Conservation (phyloP, 64 coral and sea anemone species). For the Montipora capricornis region DNA sequence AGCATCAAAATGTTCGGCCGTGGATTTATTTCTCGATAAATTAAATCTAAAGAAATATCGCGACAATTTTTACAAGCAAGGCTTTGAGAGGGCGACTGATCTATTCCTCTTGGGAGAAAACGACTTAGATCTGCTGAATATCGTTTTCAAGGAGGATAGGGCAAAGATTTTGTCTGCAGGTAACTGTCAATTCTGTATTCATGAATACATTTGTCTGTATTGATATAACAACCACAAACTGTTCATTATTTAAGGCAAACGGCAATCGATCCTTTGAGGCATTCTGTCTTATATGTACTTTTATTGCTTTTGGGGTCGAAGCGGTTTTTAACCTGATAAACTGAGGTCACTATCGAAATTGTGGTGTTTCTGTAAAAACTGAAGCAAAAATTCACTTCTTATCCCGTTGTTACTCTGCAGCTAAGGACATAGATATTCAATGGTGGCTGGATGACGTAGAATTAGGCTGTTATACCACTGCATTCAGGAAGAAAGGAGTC, state of each 20-base stretch:
- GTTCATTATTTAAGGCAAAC: slow-evolving; percentile 5
- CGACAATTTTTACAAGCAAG: slow-evolving; percentile 1
- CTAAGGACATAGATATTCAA: neutral
- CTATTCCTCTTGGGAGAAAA: neutral
- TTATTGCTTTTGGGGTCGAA: neutral
- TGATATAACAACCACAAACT: neutral
- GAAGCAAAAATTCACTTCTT: neutral
- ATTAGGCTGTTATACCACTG: neutral
- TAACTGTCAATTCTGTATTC: neutral
- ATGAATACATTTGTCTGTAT: neutral
- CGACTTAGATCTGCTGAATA: neutral
- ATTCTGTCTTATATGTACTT: neutral
- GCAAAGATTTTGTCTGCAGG: slow-evolving; percentile 38
- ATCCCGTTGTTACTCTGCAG: neutral
- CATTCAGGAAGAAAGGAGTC: slow-evolving; percentile 9
- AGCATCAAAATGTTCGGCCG: neutral
- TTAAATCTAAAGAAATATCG: slow-evolving; percentile 19
- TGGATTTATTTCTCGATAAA: slow-evolving; percentile 17
- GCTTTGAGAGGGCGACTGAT: slow-evolving; percentile 24
- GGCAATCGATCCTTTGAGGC: neutral
- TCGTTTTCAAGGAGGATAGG: neutral
- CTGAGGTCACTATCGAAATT: no score
- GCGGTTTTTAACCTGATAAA: neutral
- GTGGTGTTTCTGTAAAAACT: neutral
- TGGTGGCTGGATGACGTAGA: neutral